These are phyloP conservation scores for Sarcophaga rosellei DNA, from an alignment of 2,888 invertebrate species.

Conservation along the genomic window DNA sequence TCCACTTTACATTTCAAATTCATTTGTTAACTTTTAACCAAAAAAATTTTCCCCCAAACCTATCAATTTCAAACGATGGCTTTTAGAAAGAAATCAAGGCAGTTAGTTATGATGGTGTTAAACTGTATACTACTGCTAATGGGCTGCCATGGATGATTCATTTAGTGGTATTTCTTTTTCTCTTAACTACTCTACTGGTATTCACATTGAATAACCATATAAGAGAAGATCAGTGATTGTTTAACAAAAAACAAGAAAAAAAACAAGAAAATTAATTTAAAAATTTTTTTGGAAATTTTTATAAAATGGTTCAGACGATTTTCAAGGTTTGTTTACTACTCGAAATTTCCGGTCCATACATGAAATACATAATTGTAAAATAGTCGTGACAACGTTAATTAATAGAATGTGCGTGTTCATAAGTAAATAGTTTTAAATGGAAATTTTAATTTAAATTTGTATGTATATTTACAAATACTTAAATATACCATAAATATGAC, in stretches of 20 bases:
- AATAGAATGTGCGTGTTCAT: neutral
- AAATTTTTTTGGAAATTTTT: neutral
- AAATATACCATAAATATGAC: no score
- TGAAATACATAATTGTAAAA: neutral
- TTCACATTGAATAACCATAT: constrained; percentile 11
- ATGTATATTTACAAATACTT: neutral
- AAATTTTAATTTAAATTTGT: neutral
- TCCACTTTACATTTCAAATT: no score
- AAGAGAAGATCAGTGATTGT: constrained; percentile 1
- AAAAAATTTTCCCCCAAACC: no score
- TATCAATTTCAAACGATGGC: no score
- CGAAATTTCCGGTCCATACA: constrained; percentile 20
- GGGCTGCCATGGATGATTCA: neutral
- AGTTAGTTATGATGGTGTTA: no score
- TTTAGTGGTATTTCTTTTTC: neutral
- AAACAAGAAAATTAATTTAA: neutral
- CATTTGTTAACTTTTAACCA: no score
- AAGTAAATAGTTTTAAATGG: neutral
- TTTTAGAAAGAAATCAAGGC: no score
- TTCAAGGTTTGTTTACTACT: constrained; percentile 23
- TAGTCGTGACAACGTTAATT: neutral
- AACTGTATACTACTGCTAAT: no score
- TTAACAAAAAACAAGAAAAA: neutral
- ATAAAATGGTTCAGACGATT: neutral
- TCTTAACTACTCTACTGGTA: neutral